Evolutionary conservation across 2,888 invertebrate genomes (phyloP), one percentile per base, ranked within the genome.

Genomic region (Mesorhabditis spiculigera): DNA sequence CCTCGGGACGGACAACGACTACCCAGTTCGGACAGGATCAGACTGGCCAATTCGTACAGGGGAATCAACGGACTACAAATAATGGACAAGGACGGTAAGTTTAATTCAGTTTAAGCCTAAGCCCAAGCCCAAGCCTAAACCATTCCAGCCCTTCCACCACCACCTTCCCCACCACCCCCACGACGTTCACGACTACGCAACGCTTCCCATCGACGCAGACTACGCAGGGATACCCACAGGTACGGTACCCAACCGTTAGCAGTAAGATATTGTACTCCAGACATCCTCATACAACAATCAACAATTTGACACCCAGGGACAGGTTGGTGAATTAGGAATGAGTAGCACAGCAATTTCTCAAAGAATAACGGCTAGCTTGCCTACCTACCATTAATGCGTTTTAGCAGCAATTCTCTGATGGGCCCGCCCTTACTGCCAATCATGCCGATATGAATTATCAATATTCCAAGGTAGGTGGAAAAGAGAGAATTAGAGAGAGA

Each of bases 11-110:
- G 10, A 50, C 58, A 13, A 50, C 58, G 10, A n/a, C n/a, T 13
- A 50, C 58, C 1, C 58, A 10, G n/a, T 50, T 50, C n/a, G 58
- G 58, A 50, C 58, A 50, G 58, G 58, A 50, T 50, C 10, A n/a
- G 58, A 50, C 10, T 50, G 58, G 58, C 10, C 58, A 50, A 50
- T 50, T 50, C 58, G 58, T 50, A n/a, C 58, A 50, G n/a, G 28
- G 28, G 28, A 28, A 28, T 28, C 8, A 10, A 50, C n/a, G 10
- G 10, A 50, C 8, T 50, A 50, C 58, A 50, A 10, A 50, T 10
- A 50, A 50, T 50, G n/a, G n/a, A 13, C 58, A n/a, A n/a, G 8
- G 58, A 50, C 10, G 10, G 8, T 13, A n/a, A 50, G 58, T n/a
- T 50, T 13, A n/a, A 50, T 10, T n/a, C n/a, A 50, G 50, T 13